Evolutionary conservation across 2,888 invertebrate species (phyloP).

Genomic region (Alitta virens): DNA sequence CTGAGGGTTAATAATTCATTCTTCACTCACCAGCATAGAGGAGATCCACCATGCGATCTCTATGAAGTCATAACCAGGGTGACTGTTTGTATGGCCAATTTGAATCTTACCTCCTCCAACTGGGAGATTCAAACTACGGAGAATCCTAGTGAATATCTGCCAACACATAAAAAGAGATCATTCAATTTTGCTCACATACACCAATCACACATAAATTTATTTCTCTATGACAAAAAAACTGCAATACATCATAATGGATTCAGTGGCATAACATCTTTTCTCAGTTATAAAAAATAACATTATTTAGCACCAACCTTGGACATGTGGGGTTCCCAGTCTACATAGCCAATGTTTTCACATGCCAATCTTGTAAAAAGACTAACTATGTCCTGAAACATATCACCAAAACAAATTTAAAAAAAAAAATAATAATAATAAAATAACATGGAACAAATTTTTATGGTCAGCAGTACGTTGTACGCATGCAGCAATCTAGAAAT

Average conservation of each 20-base stretch:
- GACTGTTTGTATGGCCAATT: conserved; percentile 26
- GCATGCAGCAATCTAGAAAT: too few relatives aligned
- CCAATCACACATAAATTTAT: too few relatives aligned
- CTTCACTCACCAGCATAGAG: conserved; percentile 60
- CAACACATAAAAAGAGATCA: too few relatives aligned
- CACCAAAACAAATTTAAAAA: neutral
- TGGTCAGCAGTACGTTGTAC: too few relatives aligned
- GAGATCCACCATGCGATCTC: conserved; percentile 62
- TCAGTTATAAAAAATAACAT: too few relatives aligned
- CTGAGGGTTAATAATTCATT: too few relatives aligned
- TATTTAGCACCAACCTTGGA: conserved; percentile 58
- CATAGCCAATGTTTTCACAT: conserved; percentile 73
- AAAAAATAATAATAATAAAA: too few relatives aligned
- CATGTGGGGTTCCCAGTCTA: conserved; percentile 84
- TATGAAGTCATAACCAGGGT: conserved; percentile 62
- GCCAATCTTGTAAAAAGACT: conserved; percentile 74
- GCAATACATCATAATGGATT: too few relatives aligned
- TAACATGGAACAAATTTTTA: too few relatives aligned
- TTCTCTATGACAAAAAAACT: too few relatives aligned
- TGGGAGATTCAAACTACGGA: conserved; percentile 75
- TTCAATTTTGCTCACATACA: too few relatives aligned
- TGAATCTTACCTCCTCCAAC: conserved; percentile 63
- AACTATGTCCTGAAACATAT: conserved; percentile 64
- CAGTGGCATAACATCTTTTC: too few relatives aligned
- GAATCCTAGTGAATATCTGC: conserved; percentile 61